Percentiles rank a stretch among this genome's conserved stretches.
phyloP scores from a whole-genome alignment of 2,888 invertebrate genomes.

The Tipula unca region DNA sequence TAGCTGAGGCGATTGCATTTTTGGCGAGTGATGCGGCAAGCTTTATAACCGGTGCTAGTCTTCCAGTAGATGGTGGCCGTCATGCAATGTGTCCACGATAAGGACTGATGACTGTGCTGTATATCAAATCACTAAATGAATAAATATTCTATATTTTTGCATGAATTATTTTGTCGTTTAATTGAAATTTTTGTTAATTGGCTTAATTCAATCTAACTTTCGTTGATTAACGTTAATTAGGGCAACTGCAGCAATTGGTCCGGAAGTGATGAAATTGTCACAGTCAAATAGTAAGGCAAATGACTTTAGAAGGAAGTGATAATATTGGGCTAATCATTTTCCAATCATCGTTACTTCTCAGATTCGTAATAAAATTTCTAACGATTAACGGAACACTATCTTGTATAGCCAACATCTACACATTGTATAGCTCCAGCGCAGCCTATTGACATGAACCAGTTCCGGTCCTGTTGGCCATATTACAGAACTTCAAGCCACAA shows the following conservation, averaged over 20 bases:
- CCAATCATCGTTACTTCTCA: no score
- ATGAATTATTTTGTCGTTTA: neutral
- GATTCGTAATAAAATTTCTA: no score
- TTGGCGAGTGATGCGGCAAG: conserved; percentile 81
- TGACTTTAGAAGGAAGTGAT: neutral
- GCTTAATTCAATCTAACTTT: neutral
- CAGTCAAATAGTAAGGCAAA: neutral
- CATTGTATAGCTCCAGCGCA: no score
- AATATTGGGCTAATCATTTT: no score
- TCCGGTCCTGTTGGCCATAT: no score
- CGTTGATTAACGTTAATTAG: neutral
- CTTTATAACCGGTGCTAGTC: conserved; percentile 80
- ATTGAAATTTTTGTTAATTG: neutral
- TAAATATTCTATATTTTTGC: neutral
- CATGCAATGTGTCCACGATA: conserved; percentile 90
- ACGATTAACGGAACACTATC: no score
- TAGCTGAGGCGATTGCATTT: conserved; percentile 84
- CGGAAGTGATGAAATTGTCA: neutral
- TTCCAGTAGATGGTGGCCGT: conserved; percentile 92
- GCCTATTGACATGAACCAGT: no score
- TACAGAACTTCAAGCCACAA: no score
- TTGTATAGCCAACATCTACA: no score
- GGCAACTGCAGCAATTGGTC: neutral
- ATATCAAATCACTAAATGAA: neutral
- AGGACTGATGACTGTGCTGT: neutral